Percentiles rank a stretch among this genome's conserved stretches.
phyloP scores from a whole-genome alignment of 2,888 invertebrate genomes.

The Eupithecia pulchellata region DNA sequence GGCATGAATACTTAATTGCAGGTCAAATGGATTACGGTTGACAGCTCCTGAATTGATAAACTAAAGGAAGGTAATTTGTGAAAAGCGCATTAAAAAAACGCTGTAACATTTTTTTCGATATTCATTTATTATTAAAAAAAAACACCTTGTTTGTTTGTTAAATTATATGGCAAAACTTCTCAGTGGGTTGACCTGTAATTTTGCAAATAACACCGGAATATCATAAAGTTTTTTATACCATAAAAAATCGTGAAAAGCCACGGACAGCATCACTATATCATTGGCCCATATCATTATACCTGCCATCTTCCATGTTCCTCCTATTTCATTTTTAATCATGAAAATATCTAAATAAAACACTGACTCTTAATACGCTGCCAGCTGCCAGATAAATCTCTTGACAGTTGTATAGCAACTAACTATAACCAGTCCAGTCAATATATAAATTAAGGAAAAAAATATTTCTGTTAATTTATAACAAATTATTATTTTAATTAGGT shows the following conservation, averaged over 20 bases:
- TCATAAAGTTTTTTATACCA: background rate
- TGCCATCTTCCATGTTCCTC: background rate
- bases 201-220: too few relatives aligned
- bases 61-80: background rate
- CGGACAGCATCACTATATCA: background rate
- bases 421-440: too few relatives aligned
- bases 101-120: background rate
- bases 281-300: too few relatives aligned
- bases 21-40: constrained; percentile 5
- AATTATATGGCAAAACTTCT: background rate
- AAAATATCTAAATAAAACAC: background rate
- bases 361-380: background rate
- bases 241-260: background rate
- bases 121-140: background rate
- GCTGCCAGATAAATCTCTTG: background rate
- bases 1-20: constrained; percentile 21
- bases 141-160: background rate
- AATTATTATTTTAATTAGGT: too few relatives aligned
- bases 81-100: background rate
- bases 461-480: too few relatives aligned
- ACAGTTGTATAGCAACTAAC: background rate
- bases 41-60: background rate
- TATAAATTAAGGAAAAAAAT: too few relatives aligned
- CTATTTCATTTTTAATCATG: background rate
- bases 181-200: background rate